Evolutionary conservation across 2,797 vertebrate species (phyloP).

Genomic region (Sandelia bainsii): DNA sequence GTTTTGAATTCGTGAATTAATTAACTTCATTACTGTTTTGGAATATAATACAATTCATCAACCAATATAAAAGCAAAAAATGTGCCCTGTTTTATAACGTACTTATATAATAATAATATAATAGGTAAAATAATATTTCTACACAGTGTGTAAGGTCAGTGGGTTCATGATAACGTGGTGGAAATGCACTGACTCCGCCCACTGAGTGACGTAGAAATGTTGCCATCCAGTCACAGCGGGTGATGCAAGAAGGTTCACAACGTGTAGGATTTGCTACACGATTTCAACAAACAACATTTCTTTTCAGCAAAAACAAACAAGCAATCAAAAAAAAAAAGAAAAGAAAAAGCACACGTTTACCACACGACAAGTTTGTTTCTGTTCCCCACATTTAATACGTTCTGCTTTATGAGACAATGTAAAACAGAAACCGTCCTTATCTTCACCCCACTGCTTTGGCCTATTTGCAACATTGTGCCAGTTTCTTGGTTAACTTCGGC

Average conservation of each 20-base stretch:
- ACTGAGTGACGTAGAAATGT: not conserved
- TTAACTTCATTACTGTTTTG: not conserved
- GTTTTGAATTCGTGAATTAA: too few relatives aligned
- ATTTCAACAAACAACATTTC: too few relatives aligned
- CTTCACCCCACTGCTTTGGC: not conserved
- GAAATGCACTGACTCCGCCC: not conserved
- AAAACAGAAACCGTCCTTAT: conserved; percentile 27
- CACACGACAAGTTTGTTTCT: too few relatives aligned
- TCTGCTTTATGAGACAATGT: too few relatives aligned
- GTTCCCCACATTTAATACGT: too few relatives aligned
- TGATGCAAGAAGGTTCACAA: not conserved
- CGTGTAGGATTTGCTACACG: too few relatives aligned
- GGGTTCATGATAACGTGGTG: not conserved
- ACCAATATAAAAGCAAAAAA: not conserved
- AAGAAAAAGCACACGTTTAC: too few relatives aligned
- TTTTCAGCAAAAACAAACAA: too few relatives aligned
- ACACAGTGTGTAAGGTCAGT: not conserved
- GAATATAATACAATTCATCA: not conserved
- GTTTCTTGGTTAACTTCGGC: conserved; percentile 20
- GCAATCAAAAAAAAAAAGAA: too few relatives aligned
- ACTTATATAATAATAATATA: too few relatives aligned
- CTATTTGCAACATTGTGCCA: not conserved
- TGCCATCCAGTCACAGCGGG: not conserved
- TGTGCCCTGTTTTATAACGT: not conserved
- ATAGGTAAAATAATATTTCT: too few relatives aligned